A percentile compares a stretch with the other conserved stretches of the same genome.
phyloP scores from a whole-genome alignment of 2,797 vertebrate genomes.

The Arctocebus calabarensis region DNA sequence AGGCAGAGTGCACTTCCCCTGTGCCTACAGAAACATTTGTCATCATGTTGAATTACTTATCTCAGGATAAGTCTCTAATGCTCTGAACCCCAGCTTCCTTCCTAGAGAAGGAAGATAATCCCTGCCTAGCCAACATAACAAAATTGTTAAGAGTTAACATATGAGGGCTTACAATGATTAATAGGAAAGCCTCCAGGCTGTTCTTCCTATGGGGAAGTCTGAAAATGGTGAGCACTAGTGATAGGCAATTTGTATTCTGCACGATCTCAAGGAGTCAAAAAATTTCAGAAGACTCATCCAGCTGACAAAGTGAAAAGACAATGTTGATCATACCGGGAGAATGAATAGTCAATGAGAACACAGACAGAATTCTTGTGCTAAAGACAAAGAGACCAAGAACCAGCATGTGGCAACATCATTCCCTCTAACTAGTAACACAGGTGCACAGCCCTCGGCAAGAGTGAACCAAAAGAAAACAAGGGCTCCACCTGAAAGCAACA shows the following conservation, averaged over 20 bases:
- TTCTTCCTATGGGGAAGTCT: neutral
- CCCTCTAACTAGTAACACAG: neutral
- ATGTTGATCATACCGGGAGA: neutral
- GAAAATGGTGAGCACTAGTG: slow-evolving; percentile 23
- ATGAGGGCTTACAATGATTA: neutral
- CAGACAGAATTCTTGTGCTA: neutral
- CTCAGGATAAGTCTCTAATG: neutral
- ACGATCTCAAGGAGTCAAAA: neutral
- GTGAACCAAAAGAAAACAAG: neutral
- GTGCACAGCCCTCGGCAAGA: neutral
- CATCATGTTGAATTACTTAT: neutral
- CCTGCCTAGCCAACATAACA: neutral
- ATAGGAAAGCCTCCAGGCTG: neutral
- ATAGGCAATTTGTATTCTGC: slow-evolving; percentile 49
- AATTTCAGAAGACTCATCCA: neutral
- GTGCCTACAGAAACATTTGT: neutral
- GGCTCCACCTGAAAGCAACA: neutral
- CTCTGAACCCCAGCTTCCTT: neutral
- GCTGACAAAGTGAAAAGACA: slow-evolving; percentile 10
- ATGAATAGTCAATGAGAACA: neutral
- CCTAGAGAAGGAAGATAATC: slow-evolving; percentile 38
- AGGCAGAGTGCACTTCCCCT: neutral
- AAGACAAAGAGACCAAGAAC: neutral
- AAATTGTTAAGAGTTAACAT: slow-evolving; percentile 23
- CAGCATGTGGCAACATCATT: neutral